These are phyloP conservation scores for Sipha flava DNA, from an alignment of 1,140 invertebrate species.

Conservation along the genomic window DNA sequence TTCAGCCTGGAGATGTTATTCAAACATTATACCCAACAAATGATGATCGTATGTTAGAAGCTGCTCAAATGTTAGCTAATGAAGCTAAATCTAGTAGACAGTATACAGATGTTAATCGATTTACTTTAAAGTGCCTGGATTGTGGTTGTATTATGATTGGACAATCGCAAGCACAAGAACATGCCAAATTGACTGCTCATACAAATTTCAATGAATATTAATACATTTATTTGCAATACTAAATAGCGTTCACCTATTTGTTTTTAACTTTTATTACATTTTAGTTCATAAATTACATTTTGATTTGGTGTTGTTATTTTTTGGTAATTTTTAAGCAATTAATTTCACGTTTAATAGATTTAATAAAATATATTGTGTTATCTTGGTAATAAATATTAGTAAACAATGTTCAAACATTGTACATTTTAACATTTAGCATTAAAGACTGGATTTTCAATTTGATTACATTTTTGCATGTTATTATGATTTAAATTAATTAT, in stretches of 20 bases:
- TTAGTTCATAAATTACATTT: background rate
- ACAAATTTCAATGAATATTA: constrained; percentile 71
- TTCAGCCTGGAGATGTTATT: constrained; percentile 50
- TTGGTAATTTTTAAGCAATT: background rate
- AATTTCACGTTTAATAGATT: no score
- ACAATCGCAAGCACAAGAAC: constrained; percentile 67
- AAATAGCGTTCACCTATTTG: background rate
- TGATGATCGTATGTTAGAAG: constrained; percentile 60
- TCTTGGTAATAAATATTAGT: no score
- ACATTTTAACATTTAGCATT: no score
- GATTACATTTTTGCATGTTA: no score
- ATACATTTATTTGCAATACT: background rate
- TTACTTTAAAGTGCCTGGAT: constrained; percentile 70
- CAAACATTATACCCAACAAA: constrained; percentile 71
- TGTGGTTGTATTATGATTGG: constrained; percentile 68
- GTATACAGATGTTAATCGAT: constrained; percentile 81
- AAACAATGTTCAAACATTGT: no score
- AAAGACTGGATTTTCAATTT: no score
- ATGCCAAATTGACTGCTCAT: constrained; percentile 78
- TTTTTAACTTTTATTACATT: background rate
- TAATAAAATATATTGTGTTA: no score
- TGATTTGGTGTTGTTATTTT: background rate
- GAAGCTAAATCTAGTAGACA: constrained; percentile 81
- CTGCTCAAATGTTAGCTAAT: constrained; percentile 72
- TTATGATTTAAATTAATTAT: no score